Evolutionary conservation across 2,888 invertebrate species (phyloP).

Genomic region (Pollenia labialis): DNA sequence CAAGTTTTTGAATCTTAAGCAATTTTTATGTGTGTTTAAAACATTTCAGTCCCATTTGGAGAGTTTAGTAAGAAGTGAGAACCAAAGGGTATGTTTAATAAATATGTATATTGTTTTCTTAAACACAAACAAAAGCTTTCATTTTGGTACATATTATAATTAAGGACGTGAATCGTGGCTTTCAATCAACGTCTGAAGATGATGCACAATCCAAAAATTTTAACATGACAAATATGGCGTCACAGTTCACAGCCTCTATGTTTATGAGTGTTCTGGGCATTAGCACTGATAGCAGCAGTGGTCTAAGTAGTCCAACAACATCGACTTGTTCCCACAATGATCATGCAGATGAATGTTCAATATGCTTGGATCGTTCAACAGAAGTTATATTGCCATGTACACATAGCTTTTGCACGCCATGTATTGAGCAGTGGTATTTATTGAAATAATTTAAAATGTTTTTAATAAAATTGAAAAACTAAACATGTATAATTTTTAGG

Average conservation of each 20-base stretch:
- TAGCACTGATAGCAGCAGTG: constrained; percentile 67
- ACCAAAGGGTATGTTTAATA: constrained; percentile 76
- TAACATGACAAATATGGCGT: constrained; percentile 25
- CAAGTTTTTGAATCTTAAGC: constrained; percentile 86
- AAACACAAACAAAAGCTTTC: not conserved
- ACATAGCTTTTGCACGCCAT: constrained; percentile 89
- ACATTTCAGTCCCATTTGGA: constrained; percentile 85
- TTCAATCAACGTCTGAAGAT: constrained; percentile 71
- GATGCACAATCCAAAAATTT: constrained; percentile 20
- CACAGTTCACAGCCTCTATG: constrained; percentile 81
- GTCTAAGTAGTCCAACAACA: constrained; percentile 74
- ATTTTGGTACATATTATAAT: not conserved
- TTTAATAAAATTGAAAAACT: not conserved
- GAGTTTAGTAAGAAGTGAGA: constrained; percentile 80
- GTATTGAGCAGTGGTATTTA: constrained; percentile 89
- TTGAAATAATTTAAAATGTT: not conserved
- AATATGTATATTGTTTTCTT: not conserved
- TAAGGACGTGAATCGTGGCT: constrained; percentile 71
- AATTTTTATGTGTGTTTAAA: constrained; percentile 87
- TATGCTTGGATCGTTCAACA: constrained; percentile 89
- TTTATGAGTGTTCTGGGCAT: constrained; percentile 78
- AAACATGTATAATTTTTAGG: constrained; percentile 83
- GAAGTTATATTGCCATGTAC: constrained; percentile 89
- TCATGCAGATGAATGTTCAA: constrained; percentile 87
- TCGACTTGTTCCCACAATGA: constrained; percentile 78